These are phyloP conservation scores for Trichosurus vulpecula DNA, from an alignment of 2,797 vertebrate genomes.

Conservation along the genomic window DNA sequence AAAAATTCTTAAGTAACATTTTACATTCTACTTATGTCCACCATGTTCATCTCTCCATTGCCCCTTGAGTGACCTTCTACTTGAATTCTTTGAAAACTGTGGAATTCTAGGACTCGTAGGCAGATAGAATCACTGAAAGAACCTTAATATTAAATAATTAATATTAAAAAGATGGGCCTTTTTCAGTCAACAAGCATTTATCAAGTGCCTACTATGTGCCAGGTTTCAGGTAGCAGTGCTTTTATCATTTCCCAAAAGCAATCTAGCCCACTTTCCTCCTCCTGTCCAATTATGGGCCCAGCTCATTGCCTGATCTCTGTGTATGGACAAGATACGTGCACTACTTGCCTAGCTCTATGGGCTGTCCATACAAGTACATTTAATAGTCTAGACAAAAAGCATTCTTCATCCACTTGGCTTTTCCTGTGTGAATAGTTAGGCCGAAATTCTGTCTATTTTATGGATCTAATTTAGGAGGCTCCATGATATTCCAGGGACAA, in stretches of 20 bases:
- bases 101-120: neutral
- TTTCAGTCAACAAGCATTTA: neutral
- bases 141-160: neutral
- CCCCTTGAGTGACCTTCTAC: neutral
- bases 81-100: neutral
- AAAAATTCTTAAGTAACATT: neutral
- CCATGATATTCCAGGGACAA: neutral
- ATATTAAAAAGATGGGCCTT: neutral
- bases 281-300: neutral
- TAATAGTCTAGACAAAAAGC: neutral
- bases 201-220: neutral
- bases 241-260: neutral
- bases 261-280: neutral
- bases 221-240: neutral
- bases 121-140: neutral
- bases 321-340: neutral
- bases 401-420: neutral
- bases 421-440: neutral
- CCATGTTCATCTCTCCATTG: neutral
- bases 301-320: neutral
- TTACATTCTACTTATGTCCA: neutral
- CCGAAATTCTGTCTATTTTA: neutral
- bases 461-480: neutral
- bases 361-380: neutral
- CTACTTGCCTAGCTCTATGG: neutral